Conservation (phyloP, 2,113 vertebrate species). For the Lasiurus cinereus region DNA sequence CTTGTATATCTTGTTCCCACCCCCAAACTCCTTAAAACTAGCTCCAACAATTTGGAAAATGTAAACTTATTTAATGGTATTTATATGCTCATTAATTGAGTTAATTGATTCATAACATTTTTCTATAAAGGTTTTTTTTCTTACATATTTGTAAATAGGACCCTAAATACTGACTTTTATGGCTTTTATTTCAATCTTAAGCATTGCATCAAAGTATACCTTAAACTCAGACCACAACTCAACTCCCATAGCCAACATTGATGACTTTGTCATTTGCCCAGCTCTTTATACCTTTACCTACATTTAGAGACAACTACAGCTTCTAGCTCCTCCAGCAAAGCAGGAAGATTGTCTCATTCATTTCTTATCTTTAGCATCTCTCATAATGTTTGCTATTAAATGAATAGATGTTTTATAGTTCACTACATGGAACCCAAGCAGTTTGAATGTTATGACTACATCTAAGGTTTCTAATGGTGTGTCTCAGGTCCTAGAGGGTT, state of each 20-base stretch:
- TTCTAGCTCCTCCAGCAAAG: neutral
- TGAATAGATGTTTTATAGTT: neutral
- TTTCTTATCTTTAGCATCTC: neutral
- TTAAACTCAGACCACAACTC: neutral
- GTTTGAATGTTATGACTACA: neutral
- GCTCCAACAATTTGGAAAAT: neutral
- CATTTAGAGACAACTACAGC: neutral
- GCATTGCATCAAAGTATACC: neutral
- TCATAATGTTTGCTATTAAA: neutral
- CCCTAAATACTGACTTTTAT: slow-evolving; percentile 13
- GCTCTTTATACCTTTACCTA: neutral
- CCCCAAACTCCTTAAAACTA: neutral
- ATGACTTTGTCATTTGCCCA: neutral
- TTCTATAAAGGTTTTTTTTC: slow-evolving; percentile 3
- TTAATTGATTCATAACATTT: slow-evolving; percentile 12
- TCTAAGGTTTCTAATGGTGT: neutral
- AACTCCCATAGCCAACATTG: neutral
- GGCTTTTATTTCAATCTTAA: slow-evolving; percentile 11
- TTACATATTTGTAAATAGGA: slow-evolving; percentile 14
- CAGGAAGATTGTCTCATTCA: neutral
- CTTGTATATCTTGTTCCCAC: neutral
- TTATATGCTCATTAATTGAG: neutral
- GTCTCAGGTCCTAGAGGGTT: neutral
- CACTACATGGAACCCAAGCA: neutral
- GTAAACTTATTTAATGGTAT: neutral